Evolutionary conservation across 2,888 invertebrate species (phyloP).

Genomic region (Tinea trinotella): DNA sequence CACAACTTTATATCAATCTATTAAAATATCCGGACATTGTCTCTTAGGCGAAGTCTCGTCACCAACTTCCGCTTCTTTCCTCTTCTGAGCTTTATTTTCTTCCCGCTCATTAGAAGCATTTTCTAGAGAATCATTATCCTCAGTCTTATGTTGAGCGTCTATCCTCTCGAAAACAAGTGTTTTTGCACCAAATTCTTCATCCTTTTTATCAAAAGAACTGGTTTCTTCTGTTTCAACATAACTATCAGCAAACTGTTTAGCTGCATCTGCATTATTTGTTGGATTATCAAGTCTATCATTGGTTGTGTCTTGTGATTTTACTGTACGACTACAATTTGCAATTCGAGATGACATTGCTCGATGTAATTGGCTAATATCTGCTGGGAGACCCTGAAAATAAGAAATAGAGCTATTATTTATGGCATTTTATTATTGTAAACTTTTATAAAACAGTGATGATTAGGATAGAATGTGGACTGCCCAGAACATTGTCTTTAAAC

Average conservation of each 20-base stretch:
- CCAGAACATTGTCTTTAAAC: no score
- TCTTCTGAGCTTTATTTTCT: slow-evolving; percentile 45
- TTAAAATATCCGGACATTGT: slow-evolving; percentile 53
- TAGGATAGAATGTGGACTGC: no score
- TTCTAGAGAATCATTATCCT: slow-evolving; percentile 23
- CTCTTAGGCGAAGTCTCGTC: slow-evolving; percentile 55
- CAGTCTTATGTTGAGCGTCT: not conserved
- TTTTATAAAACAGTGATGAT: no score
- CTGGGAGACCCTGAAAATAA: slow-evolving; percentile 49
- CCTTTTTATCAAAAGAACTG: not conserved
- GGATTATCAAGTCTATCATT: slow-evolving; percentile 50
- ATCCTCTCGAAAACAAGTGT: not conserved
- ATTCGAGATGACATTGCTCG: slow-evolving; percentile 47
- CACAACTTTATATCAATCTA: slow-evolving; percentile 35
- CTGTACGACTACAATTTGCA: slow-evolving; percentile 32
- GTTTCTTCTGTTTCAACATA: not conserved
- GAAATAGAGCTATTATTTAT: not conserved
- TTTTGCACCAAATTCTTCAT: not conserved
- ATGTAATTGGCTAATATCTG: slow-evolving; percentile 50
- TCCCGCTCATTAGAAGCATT: slow-evolving; percentile 32
- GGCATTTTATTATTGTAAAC: no score
- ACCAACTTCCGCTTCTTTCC: slow-evolving; percentile 45
- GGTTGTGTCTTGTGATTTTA: slow-evolving; percentile 28
- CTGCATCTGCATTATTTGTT: slow-evolving; percentile 35
- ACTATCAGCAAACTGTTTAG: not conserved